Evolutionary conservation across 1,140 invertebrate species (phyloP).

Genomic region (Caerostris darwini): DNA sequence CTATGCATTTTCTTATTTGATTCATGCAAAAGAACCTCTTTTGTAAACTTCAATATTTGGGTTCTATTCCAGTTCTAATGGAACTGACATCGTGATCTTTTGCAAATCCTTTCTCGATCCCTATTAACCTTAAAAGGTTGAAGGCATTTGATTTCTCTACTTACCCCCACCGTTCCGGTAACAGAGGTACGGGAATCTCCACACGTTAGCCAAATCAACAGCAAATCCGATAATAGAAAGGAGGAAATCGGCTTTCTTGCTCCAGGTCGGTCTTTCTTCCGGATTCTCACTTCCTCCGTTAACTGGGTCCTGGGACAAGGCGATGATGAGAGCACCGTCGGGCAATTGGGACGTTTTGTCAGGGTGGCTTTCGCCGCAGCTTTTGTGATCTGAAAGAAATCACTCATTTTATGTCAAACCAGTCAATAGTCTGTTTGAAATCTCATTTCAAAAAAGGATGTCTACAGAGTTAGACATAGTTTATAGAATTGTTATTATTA

Average conservation of each 20-base stretch:
- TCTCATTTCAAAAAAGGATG: too few species aligned
- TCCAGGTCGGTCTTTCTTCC: conserved; percentile 81
- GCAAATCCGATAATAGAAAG: conserved; percentile 93
- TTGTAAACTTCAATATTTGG: neutral
- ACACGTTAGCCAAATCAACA: conserved; percentile 91
- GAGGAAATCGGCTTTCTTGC: conserved; percentile 93
- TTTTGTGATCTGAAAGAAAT: conserved; percentile 62
- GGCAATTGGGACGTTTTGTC: conserved; percentile 62
- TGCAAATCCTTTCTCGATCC: conserved; percentile 21
- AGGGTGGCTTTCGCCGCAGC: conserved; percentile 50
- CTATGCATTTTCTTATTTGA: too few species aligned
- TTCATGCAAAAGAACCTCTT: neutral
- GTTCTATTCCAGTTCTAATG: neutral
- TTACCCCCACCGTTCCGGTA: conserved; percentile 90
- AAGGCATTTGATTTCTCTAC: conserved; percentile 48
- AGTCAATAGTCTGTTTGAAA: too few species aligned
- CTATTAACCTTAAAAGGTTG: conserved; percentile 37
- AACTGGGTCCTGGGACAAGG: conserved; percentile 69
- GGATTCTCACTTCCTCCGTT: conserved; percentile 46
- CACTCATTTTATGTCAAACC: too few species aligned
- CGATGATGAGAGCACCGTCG: conserved; percentile 72
- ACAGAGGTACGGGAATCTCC: conserved; percentile 91
- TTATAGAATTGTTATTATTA: too few species aligned
- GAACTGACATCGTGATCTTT: neutral
- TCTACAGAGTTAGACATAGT: too few species aligned